Conservation (phyloP, 2,888 invertebrate species). For the Tachina grossa region DNA sequence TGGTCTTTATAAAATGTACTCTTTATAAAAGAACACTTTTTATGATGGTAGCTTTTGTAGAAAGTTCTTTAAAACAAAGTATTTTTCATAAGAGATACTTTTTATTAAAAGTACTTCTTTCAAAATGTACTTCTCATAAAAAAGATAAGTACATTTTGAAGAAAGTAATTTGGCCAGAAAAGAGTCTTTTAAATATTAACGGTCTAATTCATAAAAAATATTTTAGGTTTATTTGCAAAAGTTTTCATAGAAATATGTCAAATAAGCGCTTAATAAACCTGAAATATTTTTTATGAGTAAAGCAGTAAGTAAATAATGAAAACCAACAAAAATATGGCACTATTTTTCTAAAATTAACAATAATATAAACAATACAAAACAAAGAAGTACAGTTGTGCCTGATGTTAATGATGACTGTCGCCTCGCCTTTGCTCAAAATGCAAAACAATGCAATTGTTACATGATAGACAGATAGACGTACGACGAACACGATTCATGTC, state of each 20-base stretch:
- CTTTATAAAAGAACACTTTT: no score
- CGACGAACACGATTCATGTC: slow-evolving; percentile 20
- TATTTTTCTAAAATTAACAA: not conserved
- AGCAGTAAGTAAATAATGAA: not conserved
- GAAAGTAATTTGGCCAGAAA: not conserved
- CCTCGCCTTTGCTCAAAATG: not conserved
- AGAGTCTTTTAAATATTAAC: no score
- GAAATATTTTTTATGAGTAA: no score
- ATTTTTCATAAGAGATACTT: no score
- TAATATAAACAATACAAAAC: not conserved
- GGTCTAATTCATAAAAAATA: no score
- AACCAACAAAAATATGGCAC: not conserved
- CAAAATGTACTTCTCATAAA: not conserved
- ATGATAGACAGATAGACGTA: slow-evolving; percentile 52
- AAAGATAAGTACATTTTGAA: not conserved
- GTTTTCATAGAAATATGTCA: no score
- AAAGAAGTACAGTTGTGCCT: slow-evolving; percentile 54
- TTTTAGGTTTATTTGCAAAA: no score
- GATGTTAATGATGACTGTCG: slow-evolving; percentile 29
- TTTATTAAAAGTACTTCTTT: not conserved
- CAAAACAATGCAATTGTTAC: slow-evolving; percentile 50
- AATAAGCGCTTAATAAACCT: no score
- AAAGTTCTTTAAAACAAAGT: no score
- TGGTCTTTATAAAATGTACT: no score
- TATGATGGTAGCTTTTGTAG: no score